Conservation (phyloP, 2,888 invertebrate species). For the Tipula unca region DNA sequence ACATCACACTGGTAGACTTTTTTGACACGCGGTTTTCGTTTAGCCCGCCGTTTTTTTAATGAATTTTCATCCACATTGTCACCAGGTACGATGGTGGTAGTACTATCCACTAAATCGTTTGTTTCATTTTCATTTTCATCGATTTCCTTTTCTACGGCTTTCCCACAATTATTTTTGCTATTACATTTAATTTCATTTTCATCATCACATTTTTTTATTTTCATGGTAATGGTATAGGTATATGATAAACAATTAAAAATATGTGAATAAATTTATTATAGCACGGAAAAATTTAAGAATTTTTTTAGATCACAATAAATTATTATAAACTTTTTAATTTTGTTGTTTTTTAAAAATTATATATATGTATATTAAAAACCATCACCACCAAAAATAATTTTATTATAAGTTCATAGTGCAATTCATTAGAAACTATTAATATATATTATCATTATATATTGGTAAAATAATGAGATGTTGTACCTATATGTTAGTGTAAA, state of each 20-base stretch:
- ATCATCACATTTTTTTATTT: neutral
- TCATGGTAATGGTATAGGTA: neutral
- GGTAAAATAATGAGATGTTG: neutral
- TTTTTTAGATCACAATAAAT: neutral
- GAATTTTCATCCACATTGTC: neutral
- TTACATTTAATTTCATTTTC: neutral
- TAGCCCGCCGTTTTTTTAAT: neutral
- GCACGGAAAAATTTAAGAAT: neutral
- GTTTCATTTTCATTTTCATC: neutral
- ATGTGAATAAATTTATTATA: neutral
- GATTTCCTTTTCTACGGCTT: neutral
- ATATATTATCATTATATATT: neutral
- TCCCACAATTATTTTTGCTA: neutral
- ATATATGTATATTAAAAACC: neutral
- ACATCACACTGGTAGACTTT: conserved; percentile 44
- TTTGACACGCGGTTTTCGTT: neutral
- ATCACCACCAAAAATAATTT: neutral
- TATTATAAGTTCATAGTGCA: neutral
- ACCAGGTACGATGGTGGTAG: neutral
- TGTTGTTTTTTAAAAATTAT: neutral
- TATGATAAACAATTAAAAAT: neutral
- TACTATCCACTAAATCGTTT: neutral
- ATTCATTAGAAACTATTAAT: neutral
- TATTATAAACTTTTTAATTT: neutral
- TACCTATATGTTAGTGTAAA: neutral